phyloP scores from a whole-genome alignment of 1,140 invertebrate species.

The Bathynomus jamesi region DNA sequence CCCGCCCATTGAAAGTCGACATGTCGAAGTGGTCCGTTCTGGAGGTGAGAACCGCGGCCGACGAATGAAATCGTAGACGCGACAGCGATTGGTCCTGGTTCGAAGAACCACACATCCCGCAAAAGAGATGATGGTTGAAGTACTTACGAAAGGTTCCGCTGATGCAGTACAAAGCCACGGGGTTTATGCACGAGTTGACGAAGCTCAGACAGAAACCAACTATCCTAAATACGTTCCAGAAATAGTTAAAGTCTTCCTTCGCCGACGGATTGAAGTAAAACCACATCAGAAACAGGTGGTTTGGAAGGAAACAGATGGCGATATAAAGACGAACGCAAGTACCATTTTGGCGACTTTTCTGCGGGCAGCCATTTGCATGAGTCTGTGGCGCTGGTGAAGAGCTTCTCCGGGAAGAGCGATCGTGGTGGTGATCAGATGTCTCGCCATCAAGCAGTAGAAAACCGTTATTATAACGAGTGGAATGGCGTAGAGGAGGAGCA shows the following conservation, averaged over 20 bases:
- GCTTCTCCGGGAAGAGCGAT: constrained; percentile 50
- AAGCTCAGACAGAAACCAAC: constrained; percentile 74
- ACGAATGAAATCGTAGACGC: constrained; percentile 7
- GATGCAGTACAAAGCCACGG: constrained; percentile 82
- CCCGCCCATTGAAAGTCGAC: constrained; percentile 1
- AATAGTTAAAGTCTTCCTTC: constrained; percentile 63
- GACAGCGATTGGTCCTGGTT: not conserved
- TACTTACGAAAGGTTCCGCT: constrained; percentile 82
- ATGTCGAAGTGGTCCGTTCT: constrained; percentile 12
- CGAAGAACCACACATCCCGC: constrained; percentile 44
- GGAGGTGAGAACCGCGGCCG: not conserved
- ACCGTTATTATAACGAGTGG: constrained; percentile 70
- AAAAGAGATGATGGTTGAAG: constrained; percentile 83
- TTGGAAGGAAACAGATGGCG: constrained; percentile 76
- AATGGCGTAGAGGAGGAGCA: constrained; percentile 59
- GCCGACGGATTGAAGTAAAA: constrained; percentile 71
- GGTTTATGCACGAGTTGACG: constrained; percentile 85
- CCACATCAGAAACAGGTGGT: constrained; percentile 77
- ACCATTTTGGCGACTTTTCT: constrained; percentile 80
- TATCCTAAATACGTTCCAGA: constrained; percentile 78
- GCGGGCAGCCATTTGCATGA: constrained; percentile 5
- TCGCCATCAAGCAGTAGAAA: constrained; percentile 80
- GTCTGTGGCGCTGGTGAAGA: constrained; percentile 6
- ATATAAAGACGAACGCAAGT: constrained; percentile 77
- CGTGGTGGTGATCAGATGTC: constrained; percentile 69